phyloP scores from a whole-genome alignment of 2,113 vertebrate species.

The Gymnogyps californianus region DNA sequence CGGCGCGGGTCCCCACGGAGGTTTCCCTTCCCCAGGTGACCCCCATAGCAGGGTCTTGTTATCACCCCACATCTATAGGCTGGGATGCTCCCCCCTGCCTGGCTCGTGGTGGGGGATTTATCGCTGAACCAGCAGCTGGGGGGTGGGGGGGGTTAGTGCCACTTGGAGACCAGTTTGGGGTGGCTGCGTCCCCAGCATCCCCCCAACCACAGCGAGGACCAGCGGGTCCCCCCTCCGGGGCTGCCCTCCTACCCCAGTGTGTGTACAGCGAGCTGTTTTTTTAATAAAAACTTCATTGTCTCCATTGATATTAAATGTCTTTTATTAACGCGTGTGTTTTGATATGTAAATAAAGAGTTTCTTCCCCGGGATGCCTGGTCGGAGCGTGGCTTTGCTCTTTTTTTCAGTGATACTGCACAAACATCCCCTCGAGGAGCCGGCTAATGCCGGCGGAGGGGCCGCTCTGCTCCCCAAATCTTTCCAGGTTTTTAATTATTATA shows the following conservation, averaged over 20 bases:
- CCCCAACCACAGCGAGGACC: background rate
- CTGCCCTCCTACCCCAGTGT: background rate
- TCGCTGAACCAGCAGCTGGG: background rate
- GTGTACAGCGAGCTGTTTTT: background rate
- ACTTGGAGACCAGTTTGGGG: background rate
- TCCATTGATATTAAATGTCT: background rate
- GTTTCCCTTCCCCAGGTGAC: background rate
- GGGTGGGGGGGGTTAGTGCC: background rate
- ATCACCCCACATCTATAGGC: background rate
- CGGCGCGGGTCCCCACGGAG: accelerated
- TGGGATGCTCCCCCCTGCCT: background rate
- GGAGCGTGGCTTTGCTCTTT: background rate
- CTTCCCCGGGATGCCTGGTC: background rate
- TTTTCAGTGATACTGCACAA: background rate
- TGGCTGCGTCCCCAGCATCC: background rate
- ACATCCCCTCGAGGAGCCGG: background rate
- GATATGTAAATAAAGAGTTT: conserved; percentile 35
- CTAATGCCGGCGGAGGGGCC: background rate
- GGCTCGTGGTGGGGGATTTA: background rate
- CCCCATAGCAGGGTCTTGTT: too few species aligned
- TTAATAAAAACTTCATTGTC: background rate
- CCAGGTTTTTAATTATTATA: background rate
- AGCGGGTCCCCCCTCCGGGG: background rate
- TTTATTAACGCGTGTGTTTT: background rate
- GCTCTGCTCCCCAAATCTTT: background rate